phyloP scores from a whole-genome alignment of 2,888 invertebrate species.

The Metallyticus violacea region DNA sequence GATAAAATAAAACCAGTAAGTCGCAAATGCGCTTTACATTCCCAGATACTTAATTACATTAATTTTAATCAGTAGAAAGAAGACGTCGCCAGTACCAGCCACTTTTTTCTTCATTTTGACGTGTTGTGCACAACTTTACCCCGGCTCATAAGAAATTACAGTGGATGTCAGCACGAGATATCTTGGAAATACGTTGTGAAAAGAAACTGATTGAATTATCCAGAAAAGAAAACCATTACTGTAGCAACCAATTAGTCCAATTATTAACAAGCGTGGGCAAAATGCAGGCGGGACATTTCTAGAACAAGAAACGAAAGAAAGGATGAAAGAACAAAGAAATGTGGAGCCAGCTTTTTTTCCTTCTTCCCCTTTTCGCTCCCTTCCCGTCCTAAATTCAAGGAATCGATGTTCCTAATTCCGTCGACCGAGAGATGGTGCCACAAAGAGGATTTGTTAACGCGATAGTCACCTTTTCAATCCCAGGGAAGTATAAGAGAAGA shows the following conservation, averaged over 20 bases:
- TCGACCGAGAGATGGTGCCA: neutral
- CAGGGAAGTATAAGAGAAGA: neutral
- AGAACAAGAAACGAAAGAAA: neutral
- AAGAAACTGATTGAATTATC: constrained; percentile 4
- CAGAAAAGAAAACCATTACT: constrained; percentile 11
- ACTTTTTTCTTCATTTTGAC: neutral
- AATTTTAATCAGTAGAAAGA: neutral
- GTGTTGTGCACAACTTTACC: neutral
- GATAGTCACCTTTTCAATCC: neutral
- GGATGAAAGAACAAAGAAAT: neutral
- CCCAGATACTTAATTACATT: neutral
- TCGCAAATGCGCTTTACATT: neutral
- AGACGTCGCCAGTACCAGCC: neutral
- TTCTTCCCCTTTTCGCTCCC: neutral
- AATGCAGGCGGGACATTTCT: neutral
- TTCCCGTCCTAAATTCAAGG: neutral
- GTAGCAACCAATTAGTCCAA: constrained; percentile 13
- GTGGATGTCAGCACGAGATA: neutral
- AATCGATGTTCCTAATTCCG: neutral
- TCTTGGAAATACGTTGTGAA: neutral
- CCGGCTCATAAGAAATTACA: neutral
- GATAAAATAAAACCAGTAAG: neutral
- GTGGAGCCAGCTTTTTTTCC: neutral
- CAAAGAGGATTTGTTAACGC: neutral
- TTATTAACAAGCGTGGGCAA: neutral